Evolutionary conservation across 2,888 invertebrate species (phyloP).

Genomic region (Luperina nickerlii): DNA sequence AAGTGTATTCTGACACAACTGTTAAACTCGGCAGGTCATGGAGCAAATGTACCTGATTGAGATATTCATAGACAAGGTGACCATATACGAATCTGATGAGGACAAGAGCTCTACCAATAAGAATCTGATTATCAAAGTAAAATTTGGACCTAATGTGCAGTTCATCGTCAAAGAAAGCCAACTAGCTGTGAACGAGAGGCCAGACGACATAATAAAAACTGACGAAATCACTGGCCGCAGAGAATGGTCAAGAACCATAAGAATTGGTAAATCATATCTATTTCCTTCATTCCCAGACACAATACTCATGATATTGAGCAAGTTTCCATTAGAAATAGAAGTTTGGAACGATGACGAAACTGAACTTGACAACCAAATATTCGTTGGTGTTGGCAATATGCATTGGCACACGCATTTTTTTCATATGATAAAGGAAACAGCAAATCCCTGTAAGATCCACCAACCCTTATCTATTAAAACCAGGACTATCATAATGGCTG

Average conservation of each 20-base stretch:
- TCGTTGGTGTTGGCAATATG: slow-evolving; percentile 84
- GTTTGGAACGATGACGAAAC: slow-evolving; percentile 86
- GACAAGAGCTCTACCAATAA: slow-evolving; percentile 79
- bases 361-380: slow-evolving; percentile 76
- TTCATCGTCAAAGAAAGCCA: slow-evolving; percentile 88
- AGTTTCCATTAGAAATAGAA: slow-evolving; percentile 87
- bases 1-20: slow-evolving; percentile 79
- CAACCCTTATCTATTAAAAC: slow-evolving; percentile 82
- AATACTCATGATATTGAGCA: slow-evolving; percentile 83
- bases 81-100: slow-evolving; percentile 78
- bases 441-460: slow-evolving; percentile 78
- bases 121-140: slow-evolving; percentile 85
- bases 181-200: slow-evolving; percentile 75
- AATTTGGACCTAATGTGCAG: slow-evolving; percentile 87
- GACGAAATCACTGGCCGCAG: slow-evolving; percentile 78
- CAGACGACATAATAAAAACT: slow-evolving; percentile 79
- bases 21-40: slow-evolving; percentile 88
- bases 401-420: slow-evolving; percentile 87
- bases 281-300: slow-evolving; percentile 88
- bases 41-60: slow-evolving; percentile 91
- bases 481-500: slow-evolving; percentile 73
- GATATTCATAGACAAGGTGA: slow-evolving; percentile 89
- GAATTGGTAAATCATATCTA: slow-evolving; percentile 89
- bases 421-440: slow-evolving; percentile 85
- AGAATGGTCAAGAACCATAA: slow-evolving; percentile 82